phyloP scores from a whole-genome alignment of 2,797 vertebrate species.

The Bryconaethiops microstoma region DNA sequence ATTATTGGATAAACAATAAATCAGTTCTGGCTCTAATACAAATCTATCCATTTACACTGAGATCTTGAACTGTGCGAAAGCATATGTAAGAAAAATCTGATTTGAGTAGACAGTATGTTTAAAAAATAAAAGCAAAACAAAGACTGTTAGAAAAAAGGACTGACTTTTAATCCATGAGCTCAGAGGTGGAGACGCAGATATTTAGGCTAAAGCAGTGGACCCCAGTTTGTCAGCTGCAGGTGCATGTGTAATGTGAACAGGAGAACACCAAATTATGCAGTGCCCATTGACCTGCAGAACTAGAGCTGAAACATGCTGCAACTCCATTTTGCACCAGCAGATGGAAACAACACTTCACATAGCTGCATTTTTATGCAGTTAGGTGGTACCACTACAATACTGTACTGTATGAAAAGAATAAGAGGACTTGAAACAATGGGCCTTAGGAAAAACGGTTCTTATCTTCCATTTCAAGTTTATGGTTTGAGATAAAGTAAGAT shows the following conservation, averaged over 20 bases:
- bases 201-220: neutral
- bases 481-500: too few relatives aligned
- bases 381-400: neutral
- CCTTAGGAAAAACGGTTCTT: too few relatives aligned
- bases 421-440: too few relatives aligned
- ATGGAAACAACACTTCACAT: constrained; percentile 70
- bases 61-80: neutral
- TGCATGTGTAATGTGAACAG: neutral
- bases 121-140: too few relatives aligned
- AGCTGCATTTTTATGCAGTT: neutral
- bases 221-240: neutral
- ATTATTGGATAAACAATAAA: too few relatives aligned
- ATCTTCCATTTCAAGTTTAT: too few relatives aligned
- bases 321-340: constrained; percentile 72
- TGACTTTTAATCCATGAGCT: too few relatives aligned
- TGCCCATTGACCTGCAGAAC: neutral
- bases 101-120: neutral
- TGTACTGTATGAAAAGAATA: neutral
- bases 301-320: neutral
- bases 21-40: too few relatives aligned
- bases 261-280: neutral
- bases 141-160: too few relatives aligned
- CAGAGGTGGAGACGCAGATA: too few relatives aligned
- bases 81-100: neutral
- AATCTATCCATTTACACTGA: too few relatives aligned